These are phyloP conservation scores for Argynnis bischoffii DNA, from an alignment of 2,888 invertebrate species.

Conservation along the genomic window DNA sequence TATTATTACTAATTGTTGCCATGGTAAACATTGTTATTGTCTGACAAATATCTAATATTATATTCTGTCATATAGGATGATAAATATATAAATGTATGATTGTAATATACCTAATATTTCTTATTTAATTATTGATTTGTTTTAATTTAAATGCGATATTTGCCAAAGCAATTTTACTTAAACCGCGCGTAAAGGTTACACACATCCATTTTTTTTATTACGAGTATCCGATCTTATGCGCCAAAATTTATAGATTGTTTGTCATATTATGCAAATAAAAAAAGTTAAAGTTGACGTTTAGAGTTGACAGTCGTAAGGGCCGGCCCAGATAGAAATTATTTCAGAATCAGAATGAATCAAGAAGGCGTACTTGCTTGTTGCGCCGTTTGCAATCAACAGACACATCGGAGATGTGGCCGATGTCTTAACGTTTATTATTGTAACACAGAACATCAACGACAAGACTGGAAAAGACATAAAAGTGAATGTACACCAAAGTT, in stretches of 20 bases:
- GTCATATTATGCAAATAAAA: constrained; percentile 7
- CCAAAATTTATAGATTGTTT: constrained; percentile 14
- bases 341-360: constrained; percentile 81
- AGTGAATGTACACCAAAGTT: constrained; percentile 79
- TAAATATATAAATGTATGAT: no score
- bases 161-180: no score
- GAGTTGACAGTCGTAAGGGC: constrained; percentile 48
- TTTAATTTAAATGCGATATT: no score
- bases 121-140: no score
- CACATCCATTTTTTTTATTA: neutral
- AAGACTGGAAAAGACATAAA: constrained; percentile 91
- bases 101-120: no score
- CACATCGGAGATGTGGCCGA: constrained; percentile 87
- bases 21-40: no score
- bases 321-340: constrained; percentile 60
- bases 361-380: constrained; percentile 76
- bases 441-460: constrained; percentile 89
- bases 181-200: no score
- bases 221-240: constrained; percentile 21
- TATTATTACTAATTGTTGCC: no score
- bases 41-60: no score
- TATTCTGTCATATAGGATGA: no score
- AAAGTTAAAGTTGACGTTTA: constrained; percentile 30
- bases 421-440: constrained; percentile 90
- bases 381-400: constrained; percentile 84